Base-by-base conservation (phyloP, 2,113 vertebrate genomes). In the Ceyx cyanopectus region DNA sequence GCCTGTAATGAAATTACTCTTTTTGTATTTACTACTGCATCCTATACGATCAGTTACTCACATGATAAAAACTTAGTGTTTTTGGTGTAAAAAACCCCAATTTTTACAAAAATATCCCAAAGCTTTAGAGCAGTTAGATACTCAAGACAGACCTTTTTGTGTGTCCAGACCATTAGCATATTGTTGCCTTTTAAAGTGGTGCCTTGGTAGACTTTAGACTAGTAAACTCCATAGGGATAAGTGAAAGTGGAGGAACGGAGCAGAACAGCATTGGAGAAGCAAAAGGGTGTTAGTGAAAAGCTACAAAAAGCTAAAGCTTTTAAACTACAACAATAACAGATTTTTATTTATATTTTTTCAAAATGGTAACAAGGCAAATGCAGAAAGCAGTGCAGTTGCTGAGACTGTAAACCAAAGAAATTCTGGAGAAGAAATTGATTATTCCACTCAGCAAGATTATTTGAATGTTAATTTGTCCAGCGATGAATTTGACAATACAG, bases 401-500 rank as follows among this genome's bases (percentile, higher is more conserved):
- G 78, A 85, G 70, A 11, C 57, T 78, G 21, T 62, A 73, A 80
- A 81, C 14, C 56, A 37, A 90, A 73, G 53, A 81, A 91, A 86
- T 93, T 92, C 43, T 93, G 30, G 70, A 40, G 30, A 74, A 92
- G 18, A 62, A 96, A 93, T 79, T 48, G 81, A 70, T 94, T 95
- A 85, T 93, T 92, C 48, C 56, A 79, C 65, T 90, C 89, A 95
- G 72, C 51, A 88, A 74, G 79, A 34, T 57, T 78, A 50, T 78
- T 72, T 24, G 69, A 20, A 63, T 85, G 32, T 79, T 91, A 77
- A 43, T 80, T 92, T 91, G 66, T 78, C 56, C 34, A 83, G 41
- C 50, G 61, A 76, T 74, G 22, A 92, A 73, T 92, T 27, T 89
- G 87, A 58, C 68, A 80, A 26, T 30, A 29, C 26, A 79, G 54